Evolutionary conservation across 2,797 vertebrate genomes (phyloP).

Genomic region (Gadopsis marmoratus): DNA sequence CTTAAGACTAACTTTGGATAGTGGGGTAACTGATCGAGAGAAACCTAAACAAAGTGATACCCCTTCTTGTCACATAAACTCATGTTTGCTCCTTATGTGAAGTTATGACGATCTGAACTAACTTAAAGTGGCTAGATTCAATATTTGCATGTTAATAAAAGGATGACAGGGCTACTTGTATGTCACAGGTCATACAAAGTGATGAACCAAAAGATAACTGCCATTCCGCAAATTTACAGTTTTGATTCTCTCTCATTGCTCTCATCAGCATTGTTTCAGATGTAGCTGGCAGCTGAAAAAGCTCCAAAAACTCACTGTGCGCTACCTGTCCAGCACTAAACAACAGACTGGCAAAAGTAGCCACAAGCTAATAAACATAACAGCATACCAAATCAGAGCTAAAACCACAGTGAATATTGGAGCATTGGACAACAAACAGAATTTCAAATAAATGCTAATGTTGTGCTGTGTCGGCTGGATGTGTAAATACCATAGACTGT

Average conservation of each 20-base stretch:
- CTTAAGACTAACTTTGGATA: no score
- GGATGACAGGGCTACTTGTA: background rate
- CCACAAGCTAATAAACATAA: background rate
- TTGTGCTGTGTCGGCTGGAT: no score
- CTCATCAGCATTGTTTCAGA: background rate
- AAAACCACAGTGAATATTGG: no score
- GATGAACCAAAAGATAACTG: background rate
- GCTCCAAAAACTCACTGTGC: background rate
- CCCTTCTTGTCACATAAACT: background rate
- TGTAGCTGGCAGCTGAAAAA: background rate
- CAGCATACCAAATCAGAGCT: no score
- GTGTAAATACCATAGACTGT: no score
- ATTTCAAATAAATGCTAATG: background rate
- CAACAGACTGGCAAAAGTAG: background rate
- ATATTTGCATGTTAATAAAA: background rate
- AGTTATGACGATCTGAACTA: background rate
- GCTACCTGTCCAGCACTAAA: background rate
- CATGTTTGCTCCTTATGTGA: background rate
- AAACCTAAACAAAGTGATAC: background rate
- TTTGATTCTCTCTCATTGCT: background rate
- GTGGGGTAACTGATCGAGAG: background rate
- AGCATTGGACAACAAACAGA: no score
- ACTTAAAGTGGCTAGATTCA: background rate
- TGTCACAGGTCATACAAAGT: background rate
- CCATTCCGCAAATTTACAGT: background rate